phyloP scores from a whole-genome alignment of 2,113 vertebrate genomes.

The Hypomesus transpacificus region DNA sequence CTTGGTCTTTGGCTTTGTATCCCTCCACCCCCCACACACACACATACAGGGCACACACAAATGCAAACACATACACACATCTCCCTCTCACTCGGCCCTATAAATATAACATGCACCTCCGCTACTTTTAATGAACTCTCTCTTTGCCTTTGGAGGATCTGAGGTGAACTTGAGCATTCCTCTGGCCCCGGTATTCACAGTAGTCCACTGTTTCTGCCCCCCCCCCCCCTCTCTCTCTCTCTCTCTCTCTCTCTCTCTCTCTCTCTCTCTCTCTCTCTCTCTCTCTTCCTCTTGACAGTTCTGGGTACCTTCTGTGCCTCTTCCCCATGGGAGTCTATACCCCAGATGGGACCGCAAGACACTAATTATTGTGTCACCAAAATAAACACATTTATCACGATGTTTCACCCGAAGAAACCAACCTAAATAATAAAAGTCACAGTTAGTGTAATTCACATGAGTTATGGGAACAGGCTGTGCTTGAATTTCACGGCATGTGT shows the following conservation, averaged over 20 bases:
- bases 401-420: not conserved
- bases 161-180: not conserved
- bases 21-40: too few species aligned
- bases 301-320: not conserved
- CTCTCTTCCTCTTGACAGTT: slow-evolving; percentile 2
- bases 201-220: not conserved
- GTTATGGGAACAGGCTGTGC: not conserved
- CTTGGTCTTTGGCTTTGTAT: too few species aligned
- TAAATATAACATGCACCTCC: too few species aligned
- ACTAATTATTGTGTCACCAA: slow-evolving; percentile 7
- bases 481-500: not conserved
- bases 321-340: not conserved
- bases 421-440: not conserved
- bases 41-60: too few species aligned
- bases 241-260: not conserved
- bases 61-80: too few species aligned
- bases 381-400: slow-evolving; percentile 9
- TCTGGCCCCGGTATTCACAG: slow-evolving; percentile 6
- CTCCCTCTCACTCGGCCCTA: too few species aligned
- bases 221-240: not conserved
- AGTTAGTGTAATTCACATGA: not conserved
- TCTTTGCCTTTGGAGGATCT: too few species aligned
- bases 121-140: too few species aligned
- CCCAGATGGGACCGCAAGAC: not conserved
- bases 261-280: not conserved